Evolutionary conservation across 92 coral and sea anemone species (phyloP).

Genomic region (Phenganax marumi): DNA sequence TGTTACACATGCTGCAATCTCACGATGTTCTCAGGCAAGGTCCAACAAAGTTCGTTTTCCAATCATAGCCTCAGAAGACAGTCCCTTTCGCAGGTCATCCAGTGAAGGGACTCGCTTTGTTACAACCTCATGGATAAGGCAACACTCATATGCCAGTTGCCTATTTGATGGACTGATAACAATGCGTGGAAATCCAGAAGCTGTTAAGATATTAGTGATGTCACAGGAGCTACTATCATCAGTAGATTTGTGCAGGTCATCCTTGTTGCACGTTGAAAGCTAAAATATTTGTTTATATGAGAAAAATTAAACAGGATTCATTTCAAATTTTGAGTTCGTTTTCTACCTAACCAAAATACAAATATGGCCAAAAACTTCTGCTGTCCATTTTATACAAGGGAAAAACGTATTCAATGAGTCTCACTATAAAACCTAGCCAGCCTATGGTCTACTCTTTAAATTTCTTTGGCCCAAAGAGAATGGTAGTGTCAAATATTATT

Average conservation of each 20-base stretch:
- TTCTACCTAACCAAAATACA: no score
- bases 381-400: no score
- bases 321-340: no score
- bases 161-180: slow-evolving; percentile 24
- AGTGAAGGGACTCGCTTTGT: slow-evolving; percentile 41
- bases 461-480: no score
- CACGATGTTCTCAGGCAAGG: slow-evolving; percentile 19
- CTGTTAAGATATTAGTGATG: slow-evolving; percentile 26
- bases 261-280: not conserved
- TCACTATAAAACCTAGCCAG: no score
- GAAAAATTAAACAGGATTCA: no score
- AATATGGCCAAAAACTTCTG: no score
- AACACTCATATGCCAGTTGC: slow-evolving; percentile 54
- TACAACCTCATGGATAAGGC: slow-evolving; percentile 43
- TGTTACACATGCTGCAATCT: slow-evolving; percentile 45
- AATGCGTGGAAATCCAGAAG: slow-evolving; percentile 49
- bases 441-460: no score
- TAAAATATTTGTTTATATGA: not conserved
- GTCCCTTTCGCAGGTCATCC: slow-evolving; percentile 54
- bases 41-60: slow-evolving; percentile 35
- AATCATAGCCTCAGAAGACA: slow-evolving; percentile 20
- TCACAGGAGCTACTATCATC: not conserved
- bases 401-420: no score
- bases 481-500: no score
- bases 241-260: slow-evolving; percentile 14